Evolutionary conservation across 2,888 invertebrate genomes (phyloP).

Genomic region (Poecilobothrus nobilitatus): DNA sequence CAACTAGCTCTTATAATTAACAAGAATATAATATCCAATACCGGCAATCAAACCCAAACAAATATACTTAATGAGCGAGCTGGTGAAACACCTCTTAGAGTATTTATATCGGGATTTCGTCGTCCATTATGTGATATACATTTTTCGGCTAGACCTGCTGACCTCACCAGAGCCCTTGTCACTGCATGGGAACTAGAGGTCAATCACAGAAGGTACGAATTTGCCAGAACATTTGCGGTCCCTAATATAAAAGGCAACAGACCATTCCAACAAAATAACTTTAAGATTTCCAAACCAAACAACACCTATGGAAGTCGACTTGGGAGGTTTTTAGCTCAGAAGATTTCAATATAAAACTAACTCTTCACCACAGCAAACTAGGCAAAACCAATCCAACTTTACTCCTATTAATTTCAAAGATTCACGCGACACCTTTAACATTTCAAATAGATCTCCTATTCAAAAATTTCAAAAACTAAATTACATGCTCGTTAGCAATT

Average conservation of each 20-base stretch:
- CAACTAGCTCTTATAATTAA: slow-evolving; percentile 22
- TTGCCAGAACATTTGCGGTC: slow-evolving; percentile 7
- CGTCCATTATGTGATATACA: slow-evolving; percentile 19
- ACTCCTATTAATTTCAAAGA: not conserved
- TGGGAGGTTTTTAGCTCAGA: too few relatives aligned
- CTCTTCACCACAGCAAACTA: not conserved
- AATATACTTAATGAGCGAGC: slow-evolving; percentile 18
- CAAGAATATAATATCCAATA: slow-evolving; percentile 20
- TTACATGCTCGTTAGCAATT: not conserved
- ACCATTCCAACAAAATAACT: too few relatives aligned
- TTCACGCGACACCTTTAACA: not conserved
- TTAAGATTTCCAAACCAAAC: too few relatives aligned
- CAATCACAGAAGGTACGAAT: slow-evolving; percentile 18
- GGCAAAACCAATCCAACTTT: not conserved
- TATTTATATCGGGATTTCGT: too few relatives aligned
- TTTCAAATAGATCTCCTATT: not conserved
- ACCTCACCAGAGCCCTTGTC: slow-evolving; percentile 19
- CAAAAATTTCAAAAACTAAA: not conserved
- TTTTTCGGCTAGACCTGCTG: slow-evolving; percentile 19
- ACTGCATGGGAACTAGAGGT: slow-evolving; percentile 20
- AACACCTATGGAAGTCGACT: too few relatives aligned
- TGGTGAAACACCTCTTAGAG: slow-evolving; percentile 20
- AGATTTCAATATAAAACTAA: not conserved
- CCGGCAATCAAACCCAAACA: slow-evolving; percentile 16
- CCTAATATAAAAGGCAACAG: too few relatives aligned